Evolutionary conservation across 2,113 vertebrate genomes (phyloP).

Genomic region (Prunella himalayana): DNA sequence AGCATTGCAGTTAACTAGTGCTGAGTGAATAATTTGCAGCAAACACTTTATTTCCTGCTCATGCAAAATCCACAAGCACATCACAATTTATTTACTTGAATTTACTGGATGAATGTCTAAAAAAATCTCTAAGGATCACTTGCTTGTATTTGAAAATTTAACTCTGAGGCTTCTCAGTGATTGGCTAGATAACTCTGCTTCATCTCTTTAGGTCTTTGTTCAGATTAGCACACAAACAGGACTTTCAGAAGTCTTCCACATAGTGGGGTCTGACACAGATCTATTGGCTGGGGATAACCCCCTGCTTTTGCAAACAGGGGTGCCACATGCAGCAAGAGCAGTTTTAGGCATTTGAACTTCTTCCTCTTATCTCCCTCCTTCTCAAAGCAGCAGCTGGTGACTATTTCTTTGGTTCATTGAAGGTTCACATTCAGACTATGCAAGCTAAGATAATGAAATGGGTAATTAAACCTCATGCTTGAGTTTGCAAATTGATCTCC

Average conservation of each 20-base stretch:
- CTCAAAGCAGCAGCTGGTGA: slow-evolving; percentile 7
- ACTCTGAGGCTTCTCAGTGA: not conserved
- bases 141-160: slow-evolving; percentile 24
- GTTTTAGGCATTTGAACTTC: slow-evolving; percentile 16
- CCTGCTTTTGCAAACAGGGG: not conserved
- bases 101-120: not conserved
- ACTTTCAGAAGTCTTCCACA: not conserved
- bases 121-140: slow-evolving; percentile 18
- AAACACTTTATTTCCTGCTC: slow-evolving; percentile 41
- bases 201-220: not conserved
- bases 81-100: slow-evolving; percentile 24
- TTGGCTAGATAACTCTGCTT: not conserved
- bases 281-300: not conserved
- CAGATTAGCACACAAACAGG: not conserved
- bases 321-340: not conserved
- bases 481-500: slow-evolving; percentile 50
- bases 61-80: slow-evolving; percentile 31
- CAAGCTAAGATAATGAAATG: slow-evolving; percentile 57
- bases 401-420: slow-evolving; percentile 47
- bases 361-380: not conserved
- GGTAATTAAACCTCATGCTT: slow-evolving; percentile 58
- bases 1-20: slow-evolving; percentile 29
- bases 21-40: slow-evolving; percentile 57
- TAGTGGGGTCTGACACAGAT: not conserved
- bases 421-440: slow-evolving; percentile 18